Evolutionary conservation across 2,113 vertebrate species (phyloP).

Genomic region (Epinephelus moara): DNA sequence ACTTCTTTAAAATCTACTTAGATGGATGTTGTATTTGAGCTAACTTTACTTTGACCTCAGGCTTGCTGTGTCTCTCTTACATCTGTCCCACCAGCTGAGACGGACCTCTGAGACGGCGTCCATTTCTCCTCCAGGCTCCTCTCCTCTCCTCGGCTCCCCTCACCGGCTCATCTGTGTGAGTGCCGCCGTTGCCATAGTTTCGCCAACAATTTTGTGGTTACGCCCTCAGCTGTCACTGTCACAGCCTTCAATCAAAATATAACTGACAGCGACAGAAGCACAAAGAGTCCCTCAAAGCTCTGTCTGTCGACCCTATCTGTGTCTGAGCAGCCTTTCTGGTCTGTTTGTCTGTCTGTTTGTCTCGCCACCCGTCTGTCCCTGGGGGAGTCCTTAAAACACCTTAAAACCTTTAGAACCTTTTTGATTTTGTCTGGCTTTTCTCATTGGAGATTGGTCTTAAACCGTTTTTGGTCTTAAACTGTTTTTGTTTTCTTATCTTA

Average conservation of each 20-base stretch:
- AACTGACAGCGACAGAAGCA: conserved; percentile 14
- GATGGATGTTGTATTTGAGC: neutral
- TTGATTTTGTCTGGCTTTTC: too few species aligned
- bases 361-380: neutral
- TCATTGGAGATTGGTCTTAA: too few species aligned
- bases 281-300: conserved; percentile 17
- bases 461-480: too few species aligned
- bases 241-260: conserved; percentile 41
- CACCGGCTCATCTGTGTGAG: conserved; percentile 89
- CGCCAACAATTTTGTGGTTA: neutral
- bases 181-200: conserved; percentile 33
- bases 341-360: neutral
- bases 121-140: conserved; percentile 94
- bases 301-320: conserved; percentile 20
- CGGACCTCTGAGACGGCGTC: conserved; percentile 93
- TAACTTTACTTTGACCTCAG: conserved; percentile 15
- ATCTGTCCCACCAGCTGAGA: conserved; percentile 87
- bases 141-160: conserved; percentile 90
- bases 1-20: neutral
- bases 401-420: neutral
- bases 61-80: neutral
- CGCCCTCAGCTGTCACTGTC: conserved; percentile 36
- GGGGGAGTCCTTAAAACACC: neutral
- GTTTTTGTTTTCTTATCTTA: neutral
- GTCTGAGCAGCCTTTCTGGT: conserved; percentile 14